Evolutionary conservation across 2,888 invertebrate genomes (phyloP), one percentile per base, ranked within the genome.

Genomic region (Masnerella sp.): DNA sequence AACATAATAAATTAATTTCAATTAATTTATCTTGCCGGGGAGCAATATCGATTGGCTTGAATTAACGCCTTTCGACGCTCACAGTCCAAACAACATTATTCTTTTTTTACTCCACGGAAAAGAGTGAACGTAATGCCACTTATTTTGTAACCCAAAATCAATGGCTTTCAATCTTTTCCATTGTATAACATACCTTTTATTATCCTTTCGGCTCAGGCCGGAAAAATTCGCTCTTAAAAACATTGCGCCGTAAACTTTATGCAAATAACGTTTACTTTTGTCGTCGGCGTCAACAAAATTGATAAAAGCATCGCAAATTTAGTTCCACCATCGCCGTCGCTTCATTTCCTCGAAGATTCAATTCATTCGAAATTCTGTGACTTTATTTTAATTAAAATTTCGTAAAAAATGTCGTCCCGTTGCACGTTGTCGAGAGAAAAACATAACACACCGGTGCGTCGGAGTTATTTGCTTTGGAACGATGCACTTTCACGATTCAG

Each of bases 241-340:
- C 42, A 54, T 42, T 18, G 54, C 12, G 30, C 42, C 3, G 54
- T 25, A 54, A 54, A 54, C 54, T 54, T 25, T 28, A 40, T 59
- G 59, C 59, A 59, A 47, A 59, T 59, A 45, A 15, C 14, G 59
- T 59, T 47, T 34, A 47, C 38, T 36, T 47, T 59, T 12, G 45
- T 12, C 42, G 54, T 12, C 17, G 28, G 36, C 47, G 25, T 59
- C 59, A 59, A 45, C 43, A 38, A 17, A 59, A 38, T 47, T 47
- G 45, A 59, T 47, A 43, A 59, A 59, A 59, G 59, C 45, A 17
- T 47, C 36, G 47, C 45, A 43, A 40, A 54, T 54, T 54, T 54
- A 18, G 8, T n/a, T 5, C 38, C 25, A 59, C 36, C 59, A 36
- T 38, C 28, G 32, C 11, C 8, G 28, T 9, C 17, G 28, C 25